phyloP scores from a whole-genome alignment of 2,797 vertebrate species.

The Sebastolobus altivelis region DNA sequence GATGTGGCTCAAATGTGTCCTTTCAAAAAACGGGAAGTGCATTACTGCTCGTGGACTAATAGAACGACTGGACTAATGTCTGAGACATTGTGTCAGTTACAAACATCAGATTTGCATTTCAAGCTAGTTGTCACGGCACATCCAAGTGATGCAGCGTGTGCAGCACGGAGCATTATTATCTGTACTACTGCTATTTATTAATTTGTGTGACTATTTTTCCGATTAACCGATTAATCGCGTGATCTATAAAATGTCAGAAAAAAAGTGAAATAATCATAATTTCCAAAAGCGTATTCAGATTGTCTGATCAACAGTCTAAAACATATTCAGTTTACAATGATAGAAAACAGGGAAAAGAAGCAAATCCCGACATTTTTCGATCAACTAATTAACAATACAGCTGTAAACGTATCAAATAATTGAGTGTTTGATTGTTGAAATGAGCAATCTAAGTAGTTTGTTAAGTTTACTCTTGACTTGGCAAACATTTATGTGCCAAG shows the following conservation, averaged over 20 bases:
- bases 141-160: background rate
- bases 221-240: background rate
- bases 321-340: background rate
- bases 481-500: background rate
- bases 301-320: background rate
- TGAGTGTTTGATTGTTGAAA: background rate
- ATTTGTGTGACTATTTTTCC: background rate
- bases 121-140: background rate
- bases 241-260: background rate
- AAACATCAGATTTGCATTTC: background rate
- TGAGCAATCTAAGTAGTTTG: background rate
- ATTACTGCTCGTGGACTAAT: constrained; percentile 1
- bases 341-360: background rate
- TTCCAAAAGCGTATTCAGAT: background rate
- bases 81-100: background rate
- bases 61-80: background rate
- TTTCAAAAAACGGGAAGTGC: constrained; percentile 45
- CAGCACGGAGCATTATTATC: background rate
- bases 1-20: constrained; percentile 33
- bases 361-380: background rate
- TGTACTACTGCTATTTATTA: background rate
- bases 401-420: background rate
- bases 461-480: background rate
- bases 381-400: background rate
- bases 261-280: background rate